A percentile compares a stretch with the other conserved stretches of the same genome.
Conservation (phyloP, 2,797 vertebrate species). For the Poeciliopsis paucimaculata region DNA sequence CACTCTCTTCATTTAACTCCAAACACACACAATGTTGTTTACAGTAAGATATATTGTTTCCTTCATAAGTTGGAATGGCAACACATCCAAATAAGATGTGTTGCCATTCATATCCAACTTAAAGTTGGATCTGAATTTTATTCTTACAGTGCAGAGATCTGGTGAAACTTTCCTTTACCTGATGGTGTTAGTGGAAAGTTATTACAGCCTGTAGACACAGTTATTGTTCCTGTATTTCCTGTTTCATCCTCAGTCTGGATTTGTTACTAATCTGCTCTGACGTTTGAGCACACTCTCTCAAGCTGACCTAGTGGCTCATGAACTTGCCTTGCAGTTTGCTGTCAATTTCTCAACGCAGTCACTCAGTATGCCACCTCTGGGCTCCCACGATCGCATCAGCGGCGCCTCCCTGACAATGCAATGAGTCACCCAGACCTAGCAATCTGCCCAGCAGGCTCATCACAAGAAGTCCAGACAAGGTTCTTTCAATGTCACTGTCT, state of each 20-base stretch:
- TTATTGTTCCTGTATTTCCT: background rate
- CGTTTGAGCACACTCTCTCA: background rate
- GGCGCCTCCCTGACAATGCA: background rate
- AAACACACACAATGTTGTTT: background rate
- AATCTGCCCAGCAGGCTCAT: background rate
- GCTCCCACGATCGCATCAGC: background rate
- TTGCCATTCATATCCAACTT: too few relatives aligned
- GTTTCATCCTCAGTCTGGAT: background rate
- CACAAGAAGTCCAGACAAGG: background rate
- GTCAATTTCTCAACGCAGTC: background rate
- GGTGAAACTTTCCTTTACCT: background rate
- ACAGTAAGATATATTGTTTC: background rate
- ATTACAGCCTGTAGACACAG: background rate
- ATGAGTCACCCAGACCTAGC: constrained; percentile 1
- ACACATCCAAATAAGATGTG: background rate
- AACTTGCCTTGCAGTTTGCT: background rate
- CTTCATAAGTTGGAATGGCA: background rate
- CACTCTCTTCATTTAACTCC: background rate
- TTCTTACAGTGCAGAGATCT: background rate
- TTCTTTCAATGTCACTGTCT: background rate
- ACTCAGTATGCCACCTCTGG: background rate
- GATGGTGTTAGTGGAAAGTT: background rate
- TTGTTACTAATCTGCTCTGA: background rate
- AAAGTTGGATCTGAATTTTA: background rate
- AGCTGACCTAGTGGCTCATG: background rate